phyloP scores from a whole-genome alignment of 2,113 vertebrate genomes.

The Capreolus pygargus region DNA sequence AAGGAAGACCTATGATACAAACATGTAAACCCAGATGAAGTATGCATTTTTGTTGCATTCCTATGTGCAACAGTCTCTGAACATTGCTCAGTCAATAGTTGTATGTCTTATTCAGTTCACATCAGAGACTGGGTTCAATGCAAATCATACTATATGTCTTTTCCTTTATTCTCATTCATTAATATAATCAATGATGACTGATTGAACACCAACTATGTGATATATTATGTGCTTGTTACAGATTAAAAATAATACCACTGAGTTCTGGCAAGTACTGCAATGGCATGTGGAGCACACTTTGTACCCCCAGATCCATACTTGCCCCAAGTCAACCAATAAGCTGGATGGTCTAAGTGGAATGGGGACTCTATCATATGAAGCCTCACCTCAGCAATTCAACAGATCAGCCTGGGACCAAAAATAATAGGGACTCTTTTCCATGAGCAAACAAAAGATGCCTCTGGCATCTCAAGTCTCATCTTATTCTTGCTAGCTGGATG shows the following conservation, averaged over 20 bases:
- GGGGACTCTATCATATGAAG: neutral
- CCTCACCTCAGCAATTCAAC: neutral
- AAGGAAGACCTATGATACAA: neutral
- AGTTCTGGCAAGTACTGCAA: neutral
- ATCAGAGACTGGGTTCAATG: neutral
- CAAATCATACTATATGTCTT: neutral
- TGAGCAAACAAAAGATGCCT: neutral
- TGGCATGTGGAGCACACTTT: neutral
- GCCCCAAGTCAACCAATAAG: neutral
- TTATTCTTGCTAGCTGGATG: neutral
- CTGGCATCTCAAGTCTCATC: neutral
- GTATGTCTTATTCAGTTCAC: neutral
- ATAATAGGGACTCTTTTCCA: neutral
- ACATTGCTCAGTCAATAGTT: neutral
- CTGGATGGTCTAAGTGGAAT: neutral
- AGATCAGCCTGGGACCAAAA: neutral
- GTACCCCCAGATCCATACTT: neutral
- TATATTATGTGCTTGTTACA: neutral
- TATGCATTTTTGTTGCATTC: neutral
- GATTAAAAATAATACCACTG: neutral
- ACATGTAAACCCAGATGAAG: neutral
- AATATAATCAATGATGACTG: neutral
- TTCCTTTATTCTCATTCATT: neutral
- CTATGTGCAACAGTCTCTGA: neutral
- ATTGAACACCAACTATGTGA: neutral